Conservation (phyloP, 2,888 invertebrate genomes). For the Cynaeus angustus region DNA sequence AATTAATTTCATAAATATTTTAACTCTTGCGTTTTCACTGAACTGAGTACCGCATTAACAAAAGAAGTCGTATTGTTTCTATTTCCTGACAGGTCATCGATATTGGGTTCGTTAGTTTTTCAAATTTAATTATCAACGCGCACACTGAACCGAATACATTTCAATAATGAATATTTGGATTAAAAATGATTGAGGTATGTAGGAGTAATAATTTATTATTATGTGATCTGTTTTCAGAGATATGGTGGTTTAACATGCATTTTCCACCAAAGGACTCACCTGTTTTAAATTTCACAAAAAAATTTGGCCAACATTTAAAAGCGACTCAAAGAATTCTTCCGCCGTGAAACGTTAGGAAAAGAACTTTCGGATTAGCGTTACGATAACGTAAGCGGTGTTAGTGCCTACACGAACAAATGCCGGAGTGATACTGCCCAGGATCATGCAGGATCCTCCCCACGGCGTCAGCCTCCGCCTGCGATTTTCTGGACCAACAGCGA, state of each 20-base stretch:
- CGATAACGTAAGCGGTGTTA: conserved; percentile 23
- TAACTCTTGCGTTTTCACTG: conserved; percentile 12
- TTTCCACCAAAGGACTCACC: no score
- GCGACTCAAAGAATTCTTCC: no score
- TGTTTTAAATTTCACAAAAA: background rate
- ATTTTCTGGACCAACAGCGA: conserved; percentile 52
- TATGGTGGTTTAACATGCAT: conserved; percentile 13
- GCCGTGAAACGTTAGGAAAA: conserved; percentile 3
- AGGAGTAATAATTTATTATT: no score
- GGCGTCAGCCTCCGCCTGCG: conserved; percentile 61
- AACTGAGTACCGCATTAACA: conserved; percentile 8
- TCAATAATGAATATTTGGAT: conserved; percentile 14
- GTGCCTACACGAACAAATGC: conserved; percentile 56
- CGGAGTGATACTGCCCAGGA: conserved; percentile 65
- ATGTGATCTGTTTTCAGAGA: no score
- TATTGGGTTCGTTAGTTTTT: conserved; percentile 24
- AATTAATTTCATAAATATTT: conserved; percentile 28
- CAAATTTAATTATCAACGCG: conserved; percentile 36
- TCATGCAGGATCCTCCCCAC: conserved; percentile 63
- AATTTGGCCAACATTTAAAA: conserved; percentile 21
- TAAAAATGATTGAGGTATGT: background rate
- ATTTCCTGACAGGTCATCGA: conserved; percentile 28
- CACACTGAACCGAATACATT: conserved; percentile 15
- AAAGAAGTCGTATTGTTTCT: conserved; percentile 25
- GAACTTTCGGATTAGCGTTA: conserved; percentile 8